Evolutionary conservation across 92 coral and sea anemone genomes (phyloP), one percentile per base, ranked within the genome.

Genomic region (Parazoanthus atlanticus): DNA sequence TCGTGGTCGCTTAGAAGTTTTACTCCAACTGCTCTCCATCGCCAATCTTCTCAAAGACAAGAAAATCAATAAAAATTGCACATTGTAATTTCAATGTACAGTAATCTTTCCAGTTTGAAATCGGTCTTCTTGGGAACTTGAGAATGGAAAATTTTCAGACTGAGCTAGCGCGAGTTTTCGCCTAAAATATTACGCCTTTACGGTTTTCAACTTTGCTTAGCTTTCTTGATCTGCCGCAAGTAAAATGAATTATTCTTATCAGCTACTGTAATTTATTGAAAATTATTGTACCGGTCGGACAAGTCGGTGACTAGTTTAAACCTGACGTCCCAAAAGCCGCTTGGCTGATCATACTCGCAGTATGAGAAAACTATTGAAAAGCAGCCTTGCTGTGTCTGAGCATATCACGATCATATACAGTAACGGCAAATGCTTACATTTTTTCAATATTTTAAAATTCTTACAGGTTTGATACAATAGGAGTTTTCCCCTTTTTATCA

Each of bases 1-100:
- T 28, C 95, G 94, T 30, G 94, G 92, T 80, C 91, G 94, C 80
- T 89, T 89, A 21, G 31, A 54, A 19, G 23, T 13, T 46, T 70
- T 70, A 11, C 30, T 71, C 47, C 40, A 40, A 72, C 34, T 15
- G 75, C 0, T 8, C 38, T 82, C 76, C 86, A 82, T 82, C 46
- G 72, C 76, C 30, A 8, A n/a, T 19, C 58, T 32, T 82, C 58
- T n/a, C 26, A 25, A 17, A 58, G 49, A 0, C 74, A 58, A 81
- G 31, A 77, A 76, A 32, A 32, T 30, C 33, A 71, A 71, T 71
- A 71, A 71, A 71, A 15, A 28, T 71, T 9, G 6, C 8, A 12
- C 58, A 19, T 12, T 52, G 19, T 12, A 52, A 19, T 13, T 46
- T 46, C 49, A 46, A 0, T 52, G 58, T 52, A 52, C 19, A 52